Evolutionary conservation across 2,888 invertebrate species (phyloP).

Genomic region (Flexamia atlantica): DNA sequence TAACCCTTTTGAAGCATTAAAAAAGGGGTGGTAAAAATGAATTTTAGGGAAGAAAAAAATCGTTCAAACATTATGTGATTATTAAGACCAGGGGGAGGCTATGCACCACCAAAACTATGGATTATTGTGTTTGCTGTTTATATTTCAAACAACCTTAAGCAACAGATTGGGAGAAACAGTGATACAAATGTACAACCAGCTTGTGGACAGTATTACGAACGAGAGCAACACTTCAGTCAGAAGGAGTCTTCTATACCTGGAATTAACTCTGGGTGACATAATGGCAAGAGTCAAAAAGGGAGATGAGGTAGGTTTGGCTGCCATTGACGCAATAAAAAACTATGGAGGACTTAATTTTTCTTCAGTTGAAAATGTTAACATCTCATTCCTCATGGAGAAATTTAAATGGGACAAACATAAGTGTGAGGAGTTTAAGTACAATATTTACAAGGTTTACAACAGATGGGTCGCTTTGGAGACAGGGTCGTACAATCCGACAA

Average conservation of each 20-base stretch:
- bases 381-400: constrained; percentile 3
- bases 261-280: constrained; percentile 28
- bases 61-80: not conserved
- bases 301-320: constrained; percentile 2
- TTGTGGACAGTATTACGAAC: not conserved
- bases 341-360: constrained; percentile 33
- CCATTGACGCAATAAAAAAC: constrained; percentile 20
- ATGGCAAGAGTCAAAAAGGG: constrained; percentile 24
- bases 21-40: too few species aligned
- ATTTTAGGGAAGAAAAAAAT: not conserved
- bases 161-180: constrained; percentile 20
- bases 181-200: not conserved
- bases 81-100: not conserved
- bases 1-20: too few species aligned
- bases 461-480: constrained; percentile 14
- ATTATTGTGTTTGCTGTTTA: not conserved
- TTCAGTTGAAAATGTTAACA: not conserved
- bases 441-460: constrained; percentile 1
- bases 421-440: constrained; percentile 17
- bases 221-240: not conserved
- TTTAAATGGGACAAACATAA: constrained; percentile 27
- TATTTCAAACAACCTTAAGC: not conserved
- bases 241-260: constrained; percentile 16
- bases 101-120: not conserved
- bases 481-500: constrained; percentile 9